Percentiles rank a stretch among this genome's conserved stretches.
Conservation (phyloP, 2,888 invertebrate species). For the Alviniconcha strummeri region DNA sequence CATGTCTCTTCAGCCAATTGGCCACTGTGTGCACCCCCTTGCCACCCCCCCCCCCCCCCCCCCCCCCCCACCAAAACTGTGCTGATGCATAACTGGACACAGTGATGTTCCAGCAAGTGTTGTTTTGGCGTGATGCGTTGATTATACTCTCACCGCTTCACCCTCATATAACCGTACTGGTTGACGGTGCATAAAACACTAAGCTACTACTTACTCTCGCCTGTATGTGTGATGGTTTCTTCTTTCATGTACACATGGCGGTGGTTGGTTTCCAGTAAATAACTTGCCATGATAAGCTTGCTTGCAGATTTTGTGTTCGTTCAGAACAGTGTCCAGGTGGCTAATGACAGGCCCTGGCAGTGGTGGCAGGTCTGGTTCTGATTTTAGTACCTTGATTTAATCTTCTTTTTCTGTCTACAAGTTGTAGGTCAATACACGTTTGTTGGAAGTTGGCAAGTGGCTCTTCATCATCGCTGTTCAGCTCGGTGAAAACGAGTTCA, state of each 20-base stretch:
- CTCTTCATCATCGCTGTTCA: background rate
- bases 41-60: slow-evolving; percentile 7
- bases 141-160: background rate
- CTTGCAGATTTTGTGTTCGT: background rate
- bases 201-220: background rate
- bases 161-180: no score
- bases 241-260: background rate
- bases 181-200: no score
- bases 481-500: background rate
- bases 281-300: background rate
- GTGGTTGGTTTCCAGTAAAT: background rate
- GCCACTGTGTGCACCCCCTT: slow-evolving; percentile 6
- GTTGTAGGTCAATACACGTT: no score
- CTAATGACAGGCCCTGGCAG: background rate
- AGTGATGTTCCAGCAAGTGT: slow-evolving; percentile 19
- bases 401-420: background rate
- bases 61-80: slow-evolving; percentile 8
- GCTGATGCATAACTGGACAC: slow-evolving; percentile 6
- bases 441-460: background rate
- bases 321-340: background rate
- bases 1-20: background rate
- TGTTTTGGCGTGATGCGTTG: slow-evolving; percentile 8
- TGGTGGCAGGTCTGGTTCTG: background rate
- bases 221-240: background rate
- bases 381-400: background rate